Evolutionary conservation across 2,113 vertebrate genomes (phyloP), one percentile per base, ranked within the genome.

Genomic region (Misgurnus mizolepis): DNA sequence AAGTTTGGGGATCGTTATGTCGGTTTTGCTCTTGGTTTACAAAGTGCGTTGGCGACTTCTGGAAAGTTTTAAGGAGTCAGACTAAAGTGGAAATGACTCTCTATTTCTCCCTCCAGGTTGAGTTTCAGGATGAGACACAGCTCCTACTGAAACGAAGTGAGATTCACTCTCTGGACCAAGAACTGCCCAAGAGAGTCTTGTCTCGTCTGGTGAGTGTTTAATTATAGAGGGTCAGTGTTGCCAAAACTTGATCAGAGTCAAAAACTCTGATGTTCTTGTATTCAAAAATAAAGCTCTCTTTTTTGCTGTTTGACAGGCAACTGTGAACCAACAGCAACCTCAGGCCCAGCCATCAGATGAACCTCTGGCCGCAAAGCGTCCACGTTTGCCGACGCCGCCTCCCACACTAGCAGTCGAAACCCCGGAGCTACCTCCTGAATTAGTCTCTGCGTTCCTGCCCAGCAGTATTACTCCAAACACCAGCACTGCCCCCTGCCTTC

Each of bases 91-190:
- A 22, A 22, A 22, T 22, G 22, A 22, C 6, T 8, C 10, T 47
- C 6, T 47, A 8, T 47, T 55, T 80, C 27, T 11, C 15, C 58
- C n/a, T 60, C n/a, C 90, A 99, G 98, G 97, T 99, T 3, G 98
- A 99, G 89, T 99, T 98, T 89, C 95, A 96, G 60, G 95, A 98
- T 2, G 94, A 94, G 65, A 95, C 93, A 47, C 98, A 99, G 88
- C 88, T 96, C 10, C 94, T 95, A 47, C 93, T 98, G 3, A 99
- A 98, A 66, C 95, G 95, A 0, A 91, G 93, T 0, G 96, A 99
- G 84, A 91, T 99, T 86, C 95, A 95, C 79, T 94, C 93, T 39
- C 90, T 98, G 85, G 93, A 97, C 2, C 95, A 96, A 61, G 95
- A 96, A 10, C 93, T 99, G 40, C 96, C 97, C 62, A 99, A 98